Percentiles rank a stretch among this genome's conserved stretches.
Conservation (phyloP, 1,140 invertebrate genomes). For the Heliconius congener region DNA sequence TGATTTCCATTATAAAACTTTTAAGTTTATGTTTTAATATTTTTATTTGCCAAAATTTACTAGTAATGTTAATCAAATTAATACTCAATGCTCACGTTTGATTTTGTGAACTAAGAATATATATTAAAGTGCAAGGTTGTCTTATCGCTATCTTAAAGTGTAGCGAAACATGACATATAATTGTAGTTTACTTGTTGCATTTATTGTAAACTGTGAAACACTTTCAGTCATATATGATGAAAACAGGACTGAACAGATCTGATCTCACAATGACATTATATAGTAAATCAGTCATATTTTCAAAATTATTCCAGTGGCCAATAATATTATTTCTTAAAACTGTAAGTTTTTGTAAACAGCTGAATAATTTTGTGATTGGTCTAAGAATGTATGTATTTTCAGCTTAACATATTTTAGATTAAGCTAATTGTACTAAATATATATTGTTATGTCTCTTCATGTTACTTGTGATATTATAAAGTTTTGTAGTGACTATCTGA, state of each 20-base stretch:
- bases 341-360: background rate
- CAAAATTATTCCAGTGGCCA: constrained; percentile 13
- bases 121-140: constrained; percentile 22
- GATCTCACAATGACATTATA: constrained; percentile 20
- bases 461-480: constrained; percentile 11
- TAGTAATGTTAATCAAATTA: background rate
- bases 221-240: constrained; percentile 14
- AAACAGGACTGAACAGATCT: constrained; percentile 22
- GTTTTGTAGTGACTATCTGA: background rate
- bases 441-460: constrained; percentile 11
- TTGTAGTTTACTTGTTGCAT: constrained; percentile 18
- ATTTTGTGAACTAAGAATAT: background rate
- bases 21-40: background rate
- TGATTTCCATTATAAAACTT: constrained; percentile 17
- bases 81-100: background rate
- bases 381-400: background rate
- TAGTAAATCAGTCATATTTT: background rate
- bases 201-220: constrained; percentile 24
- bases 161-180: constrained; percentile 30
- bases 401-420: background rate
- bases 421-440: background rate
- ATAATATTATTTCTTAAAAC: background rate
- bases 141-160: constrained; percentile 29
- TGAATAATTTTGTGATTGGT: background rate
- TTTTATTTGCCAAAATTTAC: constrained; percentile 1